These are phyloP conservation scores for Lepetodrilus schrolli DNA, from an alignment of 2,888 invertebrate species.

Conservation along the genomic window DNA sequence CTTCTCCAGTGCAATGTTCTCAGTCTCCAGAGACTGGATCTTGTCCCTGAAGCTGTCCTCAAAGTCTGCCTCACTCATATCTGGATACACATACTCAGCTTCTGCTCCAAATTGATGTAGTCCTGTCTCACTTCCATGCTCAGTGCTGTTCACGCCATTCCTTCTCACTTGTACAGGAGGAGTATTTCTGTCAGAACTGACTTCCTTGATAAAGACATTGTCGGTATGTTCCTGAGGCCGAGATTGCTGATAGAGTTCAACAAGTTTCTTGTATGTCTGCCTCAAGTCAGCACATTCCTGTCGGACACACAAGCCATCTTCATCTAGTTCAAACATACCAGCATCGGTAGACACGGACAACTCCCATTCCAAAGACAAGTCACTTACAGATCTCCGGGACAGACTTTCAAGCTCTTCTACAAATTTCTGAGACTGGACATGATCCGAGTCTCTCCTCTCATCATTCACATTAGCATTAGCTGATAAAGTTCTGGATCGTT, in stretches of 20 bases:
- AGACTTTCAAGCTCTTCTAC: conserved; percentile 46
- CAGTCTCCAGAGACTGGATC: conserved; percentile 20
- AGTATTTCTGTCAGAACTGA: neutral
- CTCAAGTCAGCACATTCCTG: conserved; percentile 47
- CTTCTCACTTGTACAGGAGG: neutral
- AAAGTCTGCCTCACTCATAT: conserved; percentile 9
- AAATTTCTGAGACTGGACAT: conserved; percentile 34
- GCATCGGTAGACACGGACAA: conserved; percentile 35
- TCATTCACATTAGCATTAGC: conserved; percentile 32
- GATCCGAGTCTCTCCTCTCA: conserved; percentile 32
- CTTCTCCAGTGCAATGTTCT: conserved; percentile 29
- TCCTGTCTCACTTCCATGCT: neutral
- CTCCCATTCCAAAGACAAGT: conserved; percentile 48
- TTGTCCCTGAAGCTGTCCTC: conserved; percentile 14
- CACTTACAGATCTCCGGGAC: conserved; percentile 42
- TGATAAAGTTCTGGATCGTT: neutral
- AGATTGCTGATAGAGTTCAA: neutral
- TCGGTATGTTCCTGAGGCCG: conserved; percentile 11
- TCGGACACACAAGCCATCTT: conserved; percentile 36
- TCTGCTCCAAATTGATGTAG: too few species aligned
- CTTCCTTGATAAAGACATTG: conserved; percentile 26
- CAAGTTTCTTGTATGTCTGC: conserved; percentile 38
- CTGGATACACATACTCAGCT: too few species aligned
- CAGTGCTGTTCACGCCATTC: neutral
- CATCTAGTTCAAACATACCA: conserved; percentile 35